phyloP scores from a whole-genome alignment of 2,888 invertebrate genomes.

The Cryptocheilus praepositus region DNA sequence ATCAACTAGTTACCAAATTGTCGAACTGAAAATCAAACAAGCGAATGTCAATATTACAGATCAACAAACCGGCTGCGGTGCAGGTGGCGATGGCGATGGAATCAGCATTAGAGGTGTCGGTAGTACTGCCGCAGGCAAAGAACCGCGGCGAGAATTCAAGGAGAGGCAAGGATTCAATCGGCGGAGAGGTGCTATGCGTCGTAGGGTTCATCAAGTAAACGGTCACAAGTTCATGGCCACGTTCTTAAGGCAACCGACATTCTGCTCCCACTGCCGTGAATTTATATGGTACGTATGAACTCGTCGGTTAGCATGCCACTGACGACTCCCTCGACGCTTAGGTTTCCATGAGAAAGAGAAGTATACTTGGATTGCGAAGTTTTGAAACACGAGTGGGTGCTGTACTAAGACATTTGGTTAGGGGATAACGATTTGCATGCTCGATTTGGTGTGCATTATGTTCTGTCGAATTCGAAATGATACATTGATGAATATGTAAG shows the following conservation, averaged over 20 bases:
- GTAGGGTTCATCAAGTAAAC: constrained; percentile 97
- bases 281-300: constrained; percentile 92
- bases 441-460: constrained; percentile 34
- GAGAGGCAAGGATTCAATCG: constrained; percentile 96
- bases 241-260: constrained; percentile 98
- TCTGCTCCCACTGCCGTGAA: constrained; percentile 99
- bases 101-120: constrained; percentile 61
- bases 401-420: constrained; percentile 1
- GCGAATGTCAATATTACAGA: constrained; percentile 46
- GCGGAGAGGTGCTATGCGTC: constrained; percentile 97
- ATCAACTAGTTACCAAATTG: neutral
- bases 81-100: constrained; percentile 62
- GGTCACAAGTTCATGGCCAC: constrained; percentile 99
- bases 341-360: too few species aligned
- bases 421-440: constrained; percentile 18
- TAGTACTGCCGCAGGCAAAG: constrained; percentile 76
- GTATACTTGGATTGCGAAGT: too few species aligned
- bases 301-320: neutral
- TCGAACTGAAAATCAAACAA: constrained; percentile 6
- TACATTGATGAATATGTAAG: neutral
- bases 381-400: too few species aligned
- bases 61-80: constrained; percentile 65
- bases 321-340: neutral
- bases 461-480: too few species aligned
- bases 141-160: constrained; percentile 91